Base-by-base conservation (phyloP, 1,140 invertebrate genomes). In the Tetragonula clypearis region DNA sequence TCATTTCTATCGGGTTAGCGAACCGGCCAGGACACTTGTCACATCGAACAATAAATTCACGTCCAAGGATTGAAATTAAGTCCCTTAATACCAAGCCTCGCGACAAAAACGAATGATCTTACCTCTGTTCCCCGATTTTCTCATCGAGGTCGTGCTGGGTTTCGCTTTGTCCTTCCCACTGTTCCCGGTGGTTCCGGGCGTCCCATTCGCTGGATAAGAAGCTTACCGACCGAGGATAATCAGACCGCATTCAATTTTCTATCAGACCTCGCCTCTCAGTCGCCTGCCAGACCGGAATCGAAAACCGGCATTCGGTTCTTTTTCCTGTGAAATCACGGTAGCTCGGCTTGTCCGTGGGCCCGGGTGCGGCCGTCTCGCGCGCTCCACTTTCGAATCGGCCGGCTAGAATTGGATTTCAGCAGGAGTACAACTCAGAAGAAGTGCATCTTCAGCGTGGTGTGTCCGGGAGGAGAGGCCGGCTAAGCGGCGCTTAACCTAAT, bases 11-110 rank as follows among this genome's bases (percentile, higher is more conserved):
- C 8, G 30, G 35, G 23, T n/a, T 8, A 23, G 14, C 2, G 21
- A 35, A 35, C 35, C 35, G 11, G 0, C 17, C 41, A n/a, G n/a
- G 14, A 26, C 30, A 12, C 26, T 56, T 35, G 21, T 19, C 53
- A 14, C 35, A 26, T 71, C 62, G 19, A 60, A 71, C 74, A 35
- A 83, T 83, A 78, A 83, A 83, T 83, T 83, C 26, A 69, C 65
- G 62, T 77, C 74, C 82, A 19, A 6, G 26, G 66, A 71, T 71
- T 35, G 82, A 78, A 71, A 84, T 71, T 53, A 79, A 84, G 35
- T 84, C 56, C 56, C 56, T 30, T 71, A 55, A 72, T 58, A 79
- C 75, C 60, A 1, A 30, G 55, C 55, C 41, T 60, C 35, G 60
- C 74, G 19, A 56, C 26, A 35, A 79, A 55, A 68, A 68, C 66